Percentiles rank a stretch among this genome's conserved stretches.
phyloP scores from a whole-genome alignment of 2,113 vertebrate genomes.

The Danio rerio region GRCz12tu NC_133185.1:15888001-15888500 shows the following conservation, averaged over 20 bases:
- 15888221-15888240: constrained; percentile 43
- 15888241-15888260: constrained; percentile 26
- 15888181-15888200: constrained; percentile 61
- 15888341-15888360: constrained; percentile 17
- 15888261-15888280: constrained; percentile 46
- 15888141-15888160: constrained; percentile 55
- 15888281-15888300: constrained; percentile 33
- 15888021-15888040: constrained; percentile 56
- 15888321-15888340: constrained; percentile 49
- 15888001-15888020: constrained; percentile 28
- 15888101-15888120: constrained; percentile 50
- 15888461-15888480: no score
- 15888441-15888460: not conserved
- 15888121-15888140: constrained; percentile 53
- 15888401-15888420: not conserved
- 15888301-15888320: constrained; percentile 48
- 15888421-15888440: not conserved
- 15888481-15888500: no score
- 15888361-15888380: constrained; percentile 1
- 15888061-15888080: constrained; percentile 42
- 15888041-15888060: constrained; percentile 31
- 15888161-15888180: constrained; percentile 61
- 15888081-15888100: constrained; percentile 29
- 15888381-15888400: constrained; percentile 28
- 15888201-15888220: constrained; percentile 59